Conservation (phyloP, 2,113 vertebrate genomes). For the Speoplatyrhinus poulsoni region DNA sequence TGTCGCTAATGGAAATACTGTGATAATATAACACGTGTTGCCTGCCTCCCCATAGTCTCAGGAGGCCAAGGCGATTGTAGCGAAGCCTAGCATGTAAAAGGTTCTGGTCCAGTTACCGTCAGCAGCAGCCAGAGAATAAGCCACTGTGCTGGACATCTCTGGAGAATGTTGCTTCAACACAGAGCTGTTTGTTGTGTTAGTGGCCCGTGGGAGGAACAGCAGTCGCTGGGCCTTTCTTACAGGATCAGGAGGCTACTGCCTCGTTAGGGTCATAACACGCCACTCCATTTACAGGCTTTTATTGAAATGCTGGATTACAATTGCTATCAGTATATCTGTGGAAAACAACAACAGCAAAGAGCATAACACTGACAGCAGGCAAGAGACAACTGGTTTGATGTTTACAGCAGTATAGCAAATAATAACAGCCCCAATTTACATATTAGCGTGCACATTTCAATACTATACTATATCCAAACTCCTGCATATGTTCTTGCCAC, state of each 20-base stretch:
- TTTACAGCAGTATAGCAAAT: slow-evolving; percentile 35
- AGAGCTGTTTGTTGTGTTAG: no score
- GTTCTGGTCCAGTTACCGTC: no score
- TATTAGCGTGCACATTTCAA: slow-evolving; percentile 18
- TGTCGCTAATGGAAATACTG: no score
- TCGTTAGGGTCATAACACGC: neutral
- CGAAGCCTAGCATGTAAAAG: no score
- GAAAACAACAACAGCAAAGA: slow-evolving; percentile 7
- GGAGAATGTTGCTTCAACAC: no score
- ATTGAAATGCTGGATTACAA: slow-evolving; percentile 63
- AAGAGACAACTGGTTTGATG: neutral
- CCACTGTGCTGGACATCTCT: no score
- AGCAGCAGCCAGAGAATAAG: no score
- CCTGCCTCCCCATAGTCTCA: no score
- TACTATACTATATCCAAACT: slow-evolving; percentile 10
- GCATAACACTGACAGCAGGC: slow-evolving; percentile 28
- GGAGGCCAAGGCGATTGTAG: no score
- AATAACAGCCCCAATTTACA: slow-evolving; percentile 4
- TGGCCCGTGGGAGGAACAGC: no score
- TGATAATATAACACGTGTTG: no score
- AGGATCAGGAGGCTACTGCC: neutral
- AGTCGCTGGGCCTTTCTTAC: neutral
- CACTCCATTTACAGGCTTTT: slow-evolving; percentile 57
- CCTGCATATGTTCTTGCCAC: slow-evolving; percentile 14
- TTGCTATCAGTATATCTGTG: slow-evolving; percentile 45